Evolutionary conservation across 2,888 invertebrate genomes (phyloP).

Genomic region (Metacarcinus magister): DNA sequence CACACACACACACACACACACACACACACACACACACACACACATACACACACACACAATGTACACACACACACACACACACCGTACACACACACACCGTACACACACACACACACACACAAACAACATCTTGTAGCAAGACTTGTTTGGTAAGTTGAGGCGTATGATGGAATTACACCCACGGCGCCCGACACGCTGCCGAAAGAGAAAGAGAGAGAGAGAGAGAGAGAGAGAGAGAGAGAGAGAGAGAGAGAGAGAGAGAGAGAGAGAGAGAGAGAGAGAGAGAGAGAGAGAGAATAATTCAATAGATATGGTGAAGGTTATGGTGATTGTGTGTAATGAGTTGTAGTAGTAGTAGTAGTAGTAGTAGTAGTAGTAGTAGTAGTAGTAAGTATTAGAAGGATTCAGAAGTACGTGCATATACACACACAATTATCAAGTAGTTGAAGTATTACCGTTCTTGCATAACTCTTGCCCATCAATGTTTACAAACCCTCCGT

Average conservation of each 20-base stretch:
- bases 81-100: conserved; percentile 32
- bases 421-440: neutral
- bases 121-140: neutral
- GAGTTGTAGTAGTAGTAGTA: neutral
- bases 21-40: conserved; percentile 27
- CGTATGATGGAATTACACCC: conserved; percentile 19
- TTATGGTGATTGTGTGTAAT: neutral
- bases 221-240: conserved; percentile 53
- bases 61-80: conserved; percentile 35
- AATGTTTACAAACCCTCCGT: neutral
- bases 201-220: conserved; percentile 32
- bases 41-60: conserved; percentile 33
- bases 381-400: neutral
- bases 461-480: neutral
- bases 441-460: neutral
- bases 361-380: neutral
- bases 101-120: conserved; percentile 27
- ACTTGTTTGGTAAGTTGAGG: conserved; percentile 8
- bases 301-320: neutral
- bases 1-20: conserved; percentile 22
- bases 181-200: conserved; percentile 46
- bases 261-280: conserved; percentile 5
- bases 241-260: conserved; percentile 53
- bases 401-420: no score
- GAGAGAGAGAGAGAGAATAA: neutral